phyloP scores from a whole-genome alignment of 1,140 invertebrate species.

The Solenopsis fugax region DNA sequence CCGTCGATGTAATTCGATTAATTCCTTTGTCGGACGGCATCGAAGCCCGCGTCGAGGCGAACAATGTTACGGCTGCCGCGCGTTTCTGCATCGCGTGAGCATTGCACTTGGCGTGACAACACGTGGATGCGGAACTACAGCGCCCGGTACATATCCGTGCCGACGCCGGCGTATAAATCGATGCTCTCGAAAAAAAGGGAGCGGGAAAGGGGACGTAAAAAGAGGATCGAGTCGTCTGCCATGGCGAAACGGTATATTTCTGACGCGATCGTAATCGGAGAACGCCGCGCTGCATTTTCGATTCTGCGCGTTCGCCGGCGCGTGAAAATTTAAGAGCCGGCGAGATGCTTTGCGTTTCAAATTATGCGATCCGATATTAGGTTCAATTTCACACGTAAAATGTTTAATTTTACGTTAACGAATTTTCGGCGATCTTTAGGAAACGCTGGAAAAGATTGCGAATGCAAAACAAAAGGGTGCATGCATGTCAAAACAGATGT shows the following conservation, averaged over 20 bases:
- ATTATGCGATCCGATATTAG: conserved; percentile 50
- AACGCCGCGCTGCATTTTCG: conserved; percentile 67
- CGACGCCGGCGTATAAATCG: conserved; percentile 56
- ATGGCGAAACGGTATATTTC: conserved; percentile 64
- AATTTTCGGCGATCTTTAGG: neutral
- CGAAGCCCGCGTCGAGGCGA: conserved; percentile 56
- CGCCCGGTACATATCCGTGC: conserved; percentile 49
- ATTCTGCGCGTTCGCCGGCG: conserved; percentile 62
- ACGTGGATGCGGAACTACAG: conserved; percentile 43
- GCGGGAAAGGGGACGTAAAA: conserved; percentile 29
- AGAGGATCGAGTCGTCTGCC: conserved; percentile 53
- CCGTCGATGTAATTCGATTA: conserved; percentile 66
- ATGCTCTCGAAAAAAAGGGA: conserved; percentile 44
- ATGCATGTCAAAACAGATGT: neutral
- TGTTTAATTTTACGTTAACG: neutral
- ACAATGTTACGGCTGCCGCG: conserved; percentile 62
- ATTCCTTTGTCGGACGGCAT: conserved; percentile 62
- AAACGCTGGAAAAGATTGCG: neutral
- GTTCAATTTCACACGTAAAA: neutral
- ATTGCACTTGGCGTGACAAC: conserved; percentile 68
- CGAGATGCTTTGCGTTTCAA: conserved; percentile 22
- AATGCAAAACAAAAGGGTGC: neutral
- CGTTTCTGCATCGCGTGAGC: conserved; percentile 67
- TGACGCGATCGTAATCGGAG: conserved; percentile 74
- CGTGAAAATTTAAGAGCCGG: conserved; percentile 37